Evolutionary conservation across 1,140 invertebrate species (phyloP), one percentile per base, ranked within the genome.

Genomic region (Leptinotarsa texana): DNA sequence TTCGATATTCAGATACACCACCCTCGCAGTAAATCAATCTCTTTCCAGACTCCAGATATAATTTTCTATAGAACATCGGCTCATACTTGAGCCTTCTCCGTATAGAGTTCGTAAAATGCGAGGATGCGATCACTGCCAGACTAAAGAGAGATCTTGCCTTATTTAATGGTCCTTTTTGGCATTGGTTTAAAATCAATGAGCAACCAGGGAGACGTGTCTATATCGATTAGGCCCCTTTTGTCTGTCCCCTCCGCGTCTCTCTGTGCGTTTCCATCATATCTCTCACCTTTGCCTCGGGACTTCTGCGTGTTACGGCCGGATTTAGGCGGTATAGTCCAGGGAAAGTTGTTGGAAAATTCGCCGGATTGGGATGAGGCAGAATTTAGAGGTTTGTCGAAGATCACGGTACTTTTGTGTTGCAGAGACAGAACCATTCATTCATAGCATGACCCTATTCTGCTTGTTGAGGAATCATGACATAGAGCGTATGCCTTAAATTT

Each of bases 161-260:
- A 68, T 68, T 68, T 68, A 68, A 68, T 68, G n/a, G 66, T 68
- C 33, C 66, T 68, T 47, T 33, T 18, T 18, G 33, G 24, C 33
- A 68, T 42, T n/a, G 66, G 69, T 80, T 78, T 80, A 80, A 80
- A 80, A 78, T 80, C 79, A 78, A 80, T 77, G 79, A 74, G 72
- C 77, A 73, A 33, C 75, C 67, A 75, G 77, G 73, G 79, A 80
- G 74, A 75, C 77, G 73, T 75, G 79, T 80, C 77, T 77, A 75
- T 80, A 80, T 80, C 77, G 79, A 80, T 80, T 78, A 78, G 75
- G 69, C 47, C 48, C 67, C 79, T 77, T 78, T 80, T 80, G 77
- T 80, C 76, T 77, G 74, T 63, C 24, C 42, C 67, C 63, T 75
- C 17, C 62, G 71, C 62, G 71, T 71, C 4, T 47, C n/a, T 68